Evolutionary conservation across 2,888 invertebrate genomes (phyloP).

Genomic region (Eristalis tenax): DNA sequence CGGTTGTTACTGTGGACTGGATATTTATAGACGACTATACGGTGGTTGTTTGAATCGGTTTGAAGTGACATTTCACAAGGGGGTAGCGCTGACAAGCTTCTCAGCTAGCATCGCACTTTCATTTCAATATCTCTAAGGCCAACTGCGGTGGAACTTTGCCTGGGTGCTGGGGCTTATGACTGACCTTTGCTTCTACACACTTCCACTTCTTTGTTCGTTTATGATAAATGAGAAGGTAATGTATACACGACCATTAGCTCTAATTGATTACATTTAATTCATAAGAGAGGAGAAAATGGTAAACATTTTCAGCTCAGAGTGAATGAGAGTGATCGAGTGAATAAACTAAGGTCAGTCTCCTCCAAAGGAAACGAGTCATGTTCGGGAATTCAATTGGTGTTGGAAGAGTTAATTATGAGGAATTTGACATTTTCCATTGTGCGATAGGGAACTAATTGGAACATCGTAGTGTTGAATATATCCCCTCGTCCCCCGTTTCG

Average conservation of each 20-base stretch:
- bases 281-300: not conserved
- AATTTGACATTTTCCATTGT: no score
- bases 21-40: not conserved
- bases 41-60: not conserved
- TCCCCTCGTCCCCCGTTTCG: no score
- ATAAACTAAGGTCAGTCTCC: not conserved
- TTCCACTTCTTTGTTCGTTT: slow-evolving; percentile 15
- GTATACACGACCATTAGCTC: not conserved
- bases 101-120: slow-evolving; percentile 4
- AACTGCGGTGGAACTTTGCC: not conserved
- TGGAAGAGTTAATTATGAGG: no score
- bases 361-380: no score
- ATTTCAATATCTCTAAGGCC: not conserved
- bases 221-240: not conserved
- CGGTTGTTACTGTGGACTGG: not conserved
- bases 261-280: not conserved
- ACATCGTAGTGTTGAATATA: no score
- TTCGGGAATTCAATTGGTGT: no score
- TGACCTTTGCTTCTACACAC: slow-evolving; percentile 1
- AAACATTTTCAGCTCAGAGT: not conserved
- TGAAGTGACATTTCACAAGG: not conserved
- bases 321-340: not conserved
- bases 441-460: no score
- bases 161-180: not conserved
- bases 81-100: not conserved